A percentile compares a stretch with the other conserved stretches of the same genome.
phyloP scores from a whole-genome alignment of 1,140 invertebrate species.

The Aleiodes sp. region DNA sequence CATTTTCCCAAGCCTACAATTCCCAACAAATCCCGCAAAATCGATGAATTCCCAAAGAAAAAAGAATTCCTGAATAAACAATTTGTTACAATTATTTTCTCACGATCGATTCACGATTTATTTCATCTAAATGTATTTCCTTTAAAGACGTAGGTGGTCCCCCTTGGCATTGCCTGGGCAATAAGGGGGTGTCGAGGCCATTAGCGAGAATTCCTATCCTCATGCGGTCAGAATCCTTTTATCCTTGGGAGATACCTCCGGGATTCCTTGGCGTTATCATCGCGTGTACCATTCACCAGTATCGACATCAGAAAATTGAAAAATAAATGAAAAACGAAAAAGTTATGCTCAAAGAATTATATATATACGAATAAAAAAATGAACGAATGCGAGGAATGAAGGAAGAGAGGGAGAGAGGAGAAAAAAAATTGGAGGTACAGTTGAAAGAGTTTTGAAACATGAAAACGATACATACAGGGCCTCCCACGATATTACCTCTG shows the following conservation, averaged over 20 bases:
- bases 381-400: conserved; percentile 32
- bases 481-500: conserved; percentile 53
- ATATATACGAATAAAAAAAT: not conserved
- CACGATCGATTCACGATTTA: conserved; percentile 12
- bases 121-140: conserved; percentile 22
- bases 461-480: conserved; percentile 31
- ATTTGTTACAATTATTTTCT: conserved; percentile 22
- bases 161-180: conserved; percentile 33
- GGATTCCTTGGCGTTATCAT: conserved; percentile 58
- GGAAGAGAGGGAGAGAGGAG: conserved; percentile 32
- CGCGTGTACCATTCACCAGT: conserved; percentile 45
- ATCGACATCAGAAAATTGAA: conserved; percentile 33
- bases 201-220: conserved; percentile 59
- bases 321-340: conserved; percentile 29
- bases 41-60: no score
- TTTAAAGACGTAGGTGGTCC: conserved; percentile 51
- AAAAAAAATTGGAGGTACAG: not conserved
- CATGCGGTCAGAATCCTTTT: conserved; percentile 54
- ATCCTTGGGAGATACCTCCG: conserved; percentile 55
- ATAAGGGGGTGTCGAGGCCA: conserved; percentile 61
- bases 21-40: no score
- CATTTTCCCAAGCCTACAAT: no score
- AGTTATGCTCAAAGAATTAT: not conserved
- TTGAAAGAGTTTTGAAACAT: conserved; percentile 20
- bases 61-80: not conserved